A percentile compares a stretch with the other conserved stretches of the same genome.
Conservation (phyloP, 2,113 vertebrate species). For the Tupaia tana region DNA sequence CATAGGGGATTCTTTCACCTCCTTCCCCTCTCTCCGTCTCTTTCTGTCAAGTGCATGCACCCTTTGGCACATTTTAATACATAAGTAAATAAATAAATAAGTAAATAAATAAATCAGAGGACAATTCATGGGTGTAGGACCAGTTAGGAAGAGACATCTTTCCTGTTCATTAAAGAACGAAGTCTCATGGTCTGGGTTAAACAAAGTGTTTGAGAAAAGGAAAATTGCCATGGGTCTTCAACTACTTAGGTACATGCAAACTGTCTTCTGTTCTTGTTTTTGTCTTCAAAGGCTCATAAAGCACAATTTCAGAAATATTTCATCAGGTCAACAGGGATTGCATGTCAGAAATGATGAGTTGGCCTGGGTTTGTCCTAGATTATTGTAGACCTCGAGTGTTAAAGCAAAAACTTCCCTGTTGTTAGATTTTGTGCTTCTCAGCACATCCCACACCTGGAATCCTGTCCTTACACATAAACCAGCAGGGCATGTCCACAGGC, state of each 20-base stretch:
- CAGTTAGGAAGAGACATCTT: not conserved
- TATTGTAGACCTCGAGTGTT: too few relatives aligned
- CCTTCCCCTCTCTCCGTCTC: too few relatives aligned
- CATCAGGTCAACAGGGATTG: not conserved
- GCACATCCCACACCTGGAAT: rapidly evolving
- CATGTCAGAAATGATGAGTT: not conserved
- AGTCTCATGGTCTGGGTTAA: not conserved
- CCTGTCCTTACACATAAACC: not conserved
- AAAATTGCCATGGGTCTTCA: not conserved
- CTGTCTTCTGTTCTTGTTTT: not conserved
- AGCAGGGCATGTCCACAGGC: not conserved
- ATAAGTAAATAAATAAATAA: too few relatives aligned
- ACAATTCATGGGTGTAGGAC: too few relatives aligned
- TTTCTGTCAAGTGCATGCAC: too few relatives aligned
- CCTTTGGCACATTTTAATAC: too few relatives aligned
- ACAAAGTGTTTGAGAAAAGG: not conserved
- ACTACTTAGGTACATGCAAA: not conserved
- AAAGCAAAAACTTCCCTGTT: not conserved
- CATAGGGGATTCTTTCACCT: too few relatives aligned
- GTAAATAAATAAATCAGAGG: too few relatives aligned
- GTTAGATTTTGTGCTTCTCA: not conserved
- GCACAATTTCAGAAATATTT: not conserved
- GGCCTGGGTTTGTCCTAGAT: not conserved
- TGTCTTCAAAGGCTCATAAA: not conserved
- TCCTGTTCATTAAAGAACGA: not conserved